Base-by-base conservation (phyloP, 2,888 invertebrate genomes). In the Cyrtodaria siliqua region DNA sequence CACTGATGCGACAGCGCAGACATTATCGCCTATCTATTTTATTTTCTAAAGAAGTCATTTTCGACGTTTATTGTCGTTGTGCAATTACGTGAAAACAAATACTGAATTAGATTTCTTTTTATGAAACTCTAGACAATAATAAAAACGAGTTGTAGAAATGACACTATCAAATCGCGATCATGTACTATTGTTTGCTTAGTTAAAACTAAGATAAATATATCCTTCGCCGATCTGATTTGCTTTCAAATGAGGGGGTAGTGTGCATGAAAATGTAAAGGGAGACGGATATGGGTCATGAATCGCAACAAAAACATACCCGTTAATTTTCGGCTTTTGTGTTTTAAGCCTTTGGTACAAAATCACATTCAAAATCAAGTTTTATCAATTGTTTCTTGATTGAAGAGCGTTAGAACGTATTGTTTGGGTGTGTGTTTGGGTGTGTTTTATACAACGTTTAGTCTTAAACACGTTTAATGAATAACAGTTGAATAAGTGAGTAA, bases 71-170 rank as follows among this genome's bases (percentile, higher is more conserved):
- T 80, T 80, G 80, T 80, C 57, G 59, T 53, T 80, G 80, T 76
- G 63, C 72, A 76, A 80, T 73, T 66, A 73, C 66, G 57, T 71
- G 80, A 76, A 79, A 80, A 80, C 73, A 76, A 76, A 79, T 62
- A 72, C 71, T 71, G 76, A 72, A 66, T 72, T 69, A 70, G 76
- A 73, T 80, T 78, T 78, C 75, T 69, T 72, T 80, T 69, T 72
- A 80, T 76, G 80, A 75, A 80, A 80, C 68, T 62, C 76, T 55
- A 80, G 80, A 80, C 75, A 80, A 73, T 80, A 80, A 80, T 76
- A 70, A 72, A 79, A 73, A 55, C 64, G 49, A 66, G 52, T 79
- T 61, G 66, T 62, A 62, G 72, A 73, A 76, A 69, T 76, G 80
- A 80, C 80, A 76, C 80, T 76, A 76, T 80, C 79, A 64, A 55